A percentile compares a stretch with the other conserved stretches of the same genome.
These are phyloP conservation scores for Chloropsis hardwickii DNA, from an alignment of 2,113 vertebrate genomes.

Conservation along the genomic window DNA sequence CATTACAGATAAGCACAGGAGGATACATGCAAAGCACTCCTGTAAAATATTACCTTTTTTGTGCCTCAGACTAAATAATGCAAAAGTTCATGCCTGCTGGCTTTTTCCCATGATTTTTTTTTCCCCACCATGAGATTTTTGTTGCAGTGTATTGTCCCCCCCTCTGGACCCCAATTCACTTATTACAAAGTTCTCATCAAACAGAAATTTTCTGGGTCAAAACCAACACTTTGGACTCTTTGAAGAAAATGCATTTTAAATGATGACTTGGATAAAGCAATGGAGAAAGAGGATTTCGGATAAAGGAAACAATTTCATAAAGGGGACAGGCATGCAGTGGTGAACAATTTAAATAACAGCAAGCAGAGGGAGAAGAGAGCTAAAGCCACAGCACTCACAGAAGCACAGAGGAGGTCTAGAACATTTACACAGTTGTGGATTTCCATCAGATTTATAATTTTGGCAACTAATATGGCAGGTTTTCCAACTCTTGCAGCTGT, in stretches of 20 bases:
- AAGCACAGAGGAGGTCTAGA: background rate
- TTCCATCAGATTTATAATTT: background rate
- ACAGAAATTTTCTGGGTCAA: background rate
- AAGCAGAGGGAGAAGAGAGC: background rate
- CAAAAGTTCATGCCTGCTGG: background rate
- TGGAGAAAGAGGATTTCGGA: background rate
- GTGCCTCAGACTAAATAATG: background rate
- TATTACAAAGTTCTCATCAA: background rate
- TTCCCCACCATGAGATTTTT: background rate
- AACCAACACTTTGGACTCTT: background rate
- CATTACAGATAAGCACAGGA: background rate
- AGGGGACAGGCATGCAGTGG: background rate
- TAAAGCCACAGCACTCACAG: background rate
- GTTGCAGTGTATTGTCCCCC: background rate
- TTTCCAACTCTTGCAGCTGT: background rate
- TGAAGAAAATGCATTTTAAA: background rate
- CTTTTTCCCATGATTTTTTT: background rate
- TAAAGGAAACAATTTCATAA: background rate
- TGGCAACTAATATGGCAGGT: background rate
- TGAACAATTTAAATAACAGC: background rate
- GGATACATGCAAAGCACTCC: background rate
- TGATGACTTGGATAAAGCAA: background rate
- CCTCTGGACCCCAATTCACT: background rate
- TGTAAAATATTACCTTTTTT: background rate
- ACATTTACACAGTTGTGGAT: background rate